phyloP scores from a whole-genome alignment of 1,140 invertebrate species.

The Drosophila bifasciata region DNA sequence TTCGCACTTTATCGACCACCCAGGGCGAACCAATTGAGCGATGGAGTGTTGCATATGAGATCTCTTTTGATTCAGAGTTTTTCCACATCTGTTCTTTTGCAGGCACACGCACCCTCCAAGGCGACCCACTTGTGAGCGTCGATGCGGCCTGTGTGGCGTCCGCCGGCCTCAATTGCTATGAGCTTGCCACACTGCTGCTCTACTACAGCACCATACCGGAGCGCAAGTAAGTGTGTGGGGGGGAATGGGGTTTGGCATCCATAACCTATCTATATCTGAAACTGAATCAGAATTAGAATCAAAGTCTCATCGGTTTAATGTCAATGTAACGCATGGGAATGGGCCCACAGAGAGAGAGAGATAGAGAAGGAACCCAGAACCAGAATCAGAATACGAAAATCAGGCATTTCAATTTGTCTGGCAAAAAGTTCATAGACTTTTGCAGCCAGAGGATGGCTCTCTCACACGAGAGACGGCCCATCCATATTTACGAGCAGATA shows the following conservation, averaged over 20 bases:
- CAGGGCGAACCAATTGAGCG: slow-evolving; percentile 66
- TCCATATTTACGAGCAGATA: slow-evolving; percentile 80
- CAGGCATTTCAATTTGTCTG: slow-evolving; percentile 75
- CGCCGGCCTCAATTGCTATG: slow-evolving; percentile 85
- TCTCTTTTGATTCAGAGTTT: slow-evolving; percentile 8
- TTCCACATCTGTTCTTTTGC: slow-evolving; percentile 19
- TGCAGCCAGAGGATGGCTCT: slow-evolving; percentile 2
- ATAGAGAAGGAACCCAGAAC: slow-evolving; percentile 1
- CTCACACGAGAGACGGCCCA: slow-evolving; percentile 48
- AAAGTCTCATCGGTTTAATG: slow-evolving; percentile 74
- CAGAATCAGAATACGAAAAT: slow-evolving; percentile 25
- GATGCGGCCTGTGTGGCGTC: slow-evolving; percentile 85
- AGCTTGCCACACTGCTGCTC: slow-evolving; percentile 85
- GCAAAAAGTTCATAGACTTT: slow-evolving; percentile 67
- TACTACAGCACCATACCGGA: slow-evolving; percentile 86
- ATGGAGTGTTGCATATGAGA: slow-evolving; percentile 40
- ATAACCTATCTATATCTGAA: slow-evolving; percentile 36
- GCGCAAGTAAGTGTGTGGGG: slow-evolving; percentile 84
- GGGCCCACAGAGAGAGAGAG: slow-evolving; percentile 48
- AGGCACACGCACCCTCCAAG: slow-evolving; percentile 84
- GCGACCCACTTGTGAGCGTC: slow-evolving; percentile 85
- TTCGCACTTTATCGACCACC: slow-evolving; percentile 81
- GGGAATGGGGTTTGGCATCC: neutral
- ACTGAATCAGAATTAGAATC: slow-evolving; percentile 65
- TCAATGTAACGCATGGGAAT: slow-evolving; percentile 75